A percentile compares a stretch with the other conserved stretches of the same genome.
Evolutionary conservation across 2,888 invertebrate genomes (phyloP).

Genomic region (Dasypolia templi): DNA sequence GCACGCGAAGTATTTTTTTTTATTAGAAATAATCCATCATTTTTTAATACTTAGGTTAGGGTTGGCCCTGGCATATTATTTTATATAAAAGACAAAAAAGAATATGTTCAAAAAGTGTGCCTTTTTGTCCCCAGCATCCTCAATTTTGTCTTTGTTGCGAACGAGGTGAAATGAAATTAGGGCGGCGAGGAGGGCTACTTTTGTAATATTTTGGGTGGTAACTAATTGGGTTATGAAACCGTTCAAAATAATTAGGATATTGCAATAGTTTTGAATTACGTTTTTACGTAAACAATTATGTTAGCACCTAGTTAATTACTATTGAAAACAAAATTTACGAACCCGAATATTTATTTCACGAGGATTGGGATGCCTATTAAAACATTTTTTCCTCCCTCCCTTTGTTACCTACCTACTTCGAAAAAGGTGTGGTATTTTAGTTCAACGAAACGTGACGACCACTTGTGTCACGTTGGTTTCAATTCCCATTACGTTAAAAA

Average conservation of each 20-base stretch:
- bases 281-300: neutral
- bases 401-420: neutral
- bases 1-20: neutral
- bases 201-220: neutral
- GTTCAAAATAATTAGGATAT: neutral
- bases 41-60: neutral
- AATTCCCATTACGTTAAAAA: no score
- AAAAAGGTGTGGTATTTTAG: neutral
- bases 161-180: conserved; percentile 18
- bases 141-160: neutral
- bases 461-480: neutral
- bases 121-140: conserved; percentile 26
- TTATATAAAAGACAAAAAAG: neutral
- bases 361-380: neutral
- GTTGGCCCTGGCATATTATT: neutral
- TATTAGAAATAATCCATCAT: neutral
- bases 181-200: neutral
- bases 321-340: neutral
- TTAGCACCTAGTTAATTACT: neutral
- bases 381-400: neutral
- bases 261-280: neutral
- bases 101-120: neutral
- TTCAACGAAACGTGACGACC: neutral
- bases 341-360: neutral
- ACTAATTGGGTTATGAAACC: neutral